These are phyloP conservation scores for Mohoua ochrocephala DNA, from an alignment of 2,113 vertebrate species.

Conservation along the genomic window DNA sequence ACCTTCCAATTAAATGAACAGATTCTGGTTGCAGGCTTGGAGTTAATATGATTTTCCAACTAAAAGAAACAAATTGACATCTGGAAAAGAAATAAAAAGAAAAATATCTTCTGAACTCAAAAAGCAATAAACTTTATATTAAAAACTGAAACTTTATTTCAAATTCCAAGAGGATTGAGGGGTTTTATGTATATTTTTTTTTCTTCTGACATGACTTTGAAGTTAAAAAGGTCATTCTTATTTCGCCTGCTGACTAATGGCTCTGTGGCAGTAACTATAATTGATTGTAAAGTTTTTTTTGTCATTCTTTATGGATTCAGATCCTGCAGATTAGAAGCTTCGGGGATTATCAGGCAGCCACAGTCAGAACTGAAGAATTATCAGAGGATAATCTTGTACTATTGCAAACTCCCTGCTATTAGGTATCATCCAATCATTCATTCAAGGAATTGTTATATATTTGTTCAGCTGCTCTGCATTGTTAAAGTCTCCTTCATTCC, in stretches of 20 bases:
- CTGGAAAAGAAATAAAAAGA: background rate
- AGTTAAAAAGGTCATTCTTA: constrained; percentile 41
- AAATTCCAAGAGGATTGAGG: background rate
- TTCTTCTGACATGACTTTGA: constrained; percentile 35
- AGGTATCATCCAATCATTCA: constrained; percentile 55
- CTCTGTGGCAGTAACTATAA: constrained; percentile 23
- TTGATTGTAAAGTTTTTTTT: constrained; percentile 29
- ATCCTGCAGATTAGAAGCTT: constrained; percentile 57
- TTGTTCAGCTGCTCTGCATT: constrained; percentile 38
- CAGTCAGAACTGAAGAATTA: constrained; percentile 63
- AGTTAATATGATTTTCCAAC: background rate
- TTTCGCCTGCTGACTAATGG: constrained; percentile 36
- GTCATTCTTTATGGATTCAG: constrained; percentile 57
- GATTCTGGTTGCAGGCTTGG: background rate
- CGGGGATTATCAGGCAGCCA: constrained; percentile 47
- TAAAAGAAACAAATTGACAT: background rate
- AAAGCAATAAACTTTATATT: background rate
- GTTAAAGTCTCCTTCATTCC: constrained; percentile 22
- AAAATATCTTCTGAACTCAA: background rate
- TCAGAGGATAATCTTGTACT: constrained; percentile 62
- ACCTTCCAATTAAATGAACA: background rate
- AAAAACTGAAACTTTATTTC: background rate
- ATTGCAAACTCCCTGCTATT: constrained; percentile 52
- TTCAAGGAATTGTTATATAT: constrained; percentile 52
- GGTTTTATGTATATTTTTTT: background rate